Base-by-base conservation (phyloP, 2,888 invertebrate genomes). In the Spisula subtruncata region DNA sequence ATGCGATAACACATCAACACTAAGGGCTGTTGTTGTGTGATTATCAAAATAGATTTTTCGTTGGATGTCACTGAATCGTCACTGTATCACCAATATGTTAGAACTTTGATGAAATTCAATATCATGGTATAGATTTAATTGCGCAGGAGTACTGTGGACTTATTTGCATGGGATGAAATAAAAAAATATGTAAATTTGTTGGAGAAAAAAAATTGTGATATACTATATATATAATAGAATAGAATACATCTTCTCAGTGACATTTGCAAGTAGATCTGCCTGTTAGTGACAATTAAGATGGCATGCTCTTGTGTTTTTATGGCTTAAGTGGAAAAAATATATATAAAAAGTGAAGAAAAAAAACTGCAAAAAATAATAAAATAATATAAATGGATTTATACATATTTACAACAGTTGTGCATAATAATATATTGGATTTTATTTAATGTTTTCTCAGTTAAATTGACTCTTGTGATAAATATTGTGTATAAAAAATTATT, bases 1-100 rank as follows among this genome's bases (percentile, higher is more conserved):
- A 32, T 75, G 4, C 32, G 75, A 75, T 25, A 35, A 4, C n/a
- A 35, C 35, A 32, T 18, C 75, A 14, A 18, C 75, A 18, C 35
- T 32, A 75, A 75, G 75, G 75, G 14, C 75, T 75, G 75, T 35
- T 75, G 75, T 35, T 75, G 75, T 32, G 35, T 75, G 35, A 75
- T 75, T 25, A 66, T 75, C 25, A 75, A 75, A 29, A 75, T 1
- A 75, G 35, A 75, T 18, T 75, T 25, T 75, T 75, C 35, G 75
- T 32, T 4, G 75, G 35, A 35, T 71, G n/a, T n/a, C n/a, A n/a
- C n/a, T n/a, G n/a, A n/a, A n/a, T n/a, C n/a, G n/a, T n/a, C n/a
- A n/a, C n/a, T n/a, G n/a, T n/a, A 25, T 32, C 6, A 35, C 35
- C 75, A 75, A 75, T 75, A 75, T 75, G 75, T 32, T 32, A 35